A percentile compares a stretch with the other conserved stretches of the same genome.
These are phyloP conservation scores for Saxicola maurus DNA, from an alignment of 2,797 vertebrate genomes.

Conservation along the genomic window DNA sequence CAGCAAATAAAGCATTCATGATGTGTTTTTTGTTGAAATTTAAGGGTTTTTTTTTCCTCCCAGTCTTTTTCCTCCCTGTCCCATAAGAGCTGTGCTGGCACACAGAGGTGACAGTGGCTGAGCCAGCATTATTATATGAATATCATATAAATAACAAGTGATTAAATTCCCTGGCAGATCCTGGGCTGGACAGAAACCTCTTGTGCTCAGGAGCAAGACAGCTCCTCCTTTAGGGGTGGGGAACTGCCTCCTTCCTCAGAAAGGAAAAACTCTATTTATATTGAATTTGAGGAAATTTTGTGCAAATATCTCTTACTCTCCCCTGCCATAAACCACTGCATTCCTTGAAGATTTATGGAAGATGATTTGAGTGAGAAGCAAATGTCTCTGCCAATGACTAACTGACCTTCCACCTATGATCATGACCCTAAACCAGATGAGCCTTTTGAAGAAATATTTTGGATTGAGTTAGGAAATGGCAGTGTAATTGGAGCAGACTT, in stretches of 20 bases:
- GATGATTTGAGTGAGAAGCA: conserved; percentile 29
- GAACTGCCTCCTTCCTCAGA: neutral
- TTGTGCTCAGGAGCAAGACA: fast-evolving
- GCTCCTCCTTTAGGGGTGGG: neutral
- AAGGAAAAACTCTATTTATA: neutral
- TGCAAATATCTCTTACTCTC: neutral
- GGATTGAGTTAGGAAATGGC: conserved; percentile 5
- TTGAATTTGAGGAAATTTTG: neutral
- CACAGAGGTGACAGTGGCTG: neutral
- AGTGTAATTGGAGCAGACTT: neutral
- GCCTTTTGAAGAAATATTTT: conserved; percentile 18
- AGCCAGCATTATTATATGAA: fast-evolving
- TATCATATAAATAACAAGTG: fast-evolving
- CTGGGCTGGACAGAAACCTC: neutral
- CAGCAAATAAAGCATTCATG: fast-evolving
- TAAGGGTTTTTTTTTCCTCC: neutral
- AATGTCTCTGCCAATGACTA: neutral
- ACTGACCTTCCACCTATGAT: conserved; percentile 24
- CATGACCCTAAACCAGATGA: neutral
- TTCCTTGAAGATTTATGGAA: conserved; percentile 18
- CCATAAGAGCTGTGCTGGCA: neutral
- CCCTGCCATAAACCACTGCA: neutral
- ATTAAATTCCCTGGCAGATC: neutral
- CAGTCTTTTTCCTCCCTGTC: neutral
- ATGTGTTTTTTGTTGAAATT: neutral